Evolutionary conservation across 1,140 invertebrate species (phyloP).

Genomic region (Ceratosolen solmsi): DNA sequence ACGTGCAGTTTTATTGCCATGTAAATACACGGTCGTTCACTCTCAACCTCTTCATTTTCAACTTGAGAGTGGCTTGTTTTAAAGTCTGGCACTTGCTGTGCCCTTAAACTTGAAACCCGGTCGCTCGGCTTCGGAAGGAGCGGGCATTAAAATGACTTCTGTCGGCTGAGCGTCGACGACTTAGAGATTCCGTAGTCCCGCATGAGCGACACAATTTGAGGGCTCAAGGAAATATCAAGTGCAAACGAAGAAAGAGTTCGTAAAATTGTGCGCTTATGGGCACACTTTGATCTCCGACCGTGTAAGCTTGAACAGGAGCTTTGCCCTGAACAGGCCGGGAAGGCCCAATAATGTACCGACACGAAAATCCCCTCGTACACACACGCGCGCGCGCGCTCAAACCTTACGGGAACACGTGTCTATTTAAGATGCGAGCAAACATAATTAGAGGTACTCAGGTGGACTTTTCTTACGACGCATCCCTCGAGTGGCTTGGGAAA

Average conservation of each 20-base stretch:
- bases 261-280: too few relatives aligned
- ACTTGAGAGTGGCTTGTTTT: background rate
- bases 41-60: background rate
- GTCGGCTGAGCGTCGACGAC: too few relatives aligned
- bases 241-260: too few relatives aligned
- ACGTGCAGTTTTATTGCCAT: background rate
- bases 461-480: background rate
- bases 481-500: constrained; percentile 32
- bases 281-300: background rate
- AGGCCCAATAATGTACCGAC: too few relatives aligned
- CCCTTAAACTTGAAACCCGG: too few relatives aligned
- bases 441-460: constrained; percentile 48
- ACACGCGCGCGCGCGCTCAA: constrained; percentile 44
- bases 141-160: too few relatives aligned
- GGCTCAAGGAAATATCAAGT: background rate
- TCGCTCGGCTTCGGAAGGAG: too few relatives aligned
- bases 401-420: constrained; percentile 30
- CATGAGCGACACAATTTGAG: too few relatives aligned
- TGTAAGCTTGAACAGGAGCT: constrained; percentile 12
- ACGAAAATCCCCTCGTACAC: too few relatives aligned
- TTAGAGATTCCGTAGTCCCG: too few relatives aligned
- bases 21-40: background rate
- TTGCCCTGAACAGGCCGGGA: background rate
- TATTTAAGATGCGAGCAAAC: constrained; percentile 44
- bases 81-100: too few relatives aligned